Base-by-base conservation (phyloP, 1,140 invertebrate species). In the Drosophila parvula region DNA sequence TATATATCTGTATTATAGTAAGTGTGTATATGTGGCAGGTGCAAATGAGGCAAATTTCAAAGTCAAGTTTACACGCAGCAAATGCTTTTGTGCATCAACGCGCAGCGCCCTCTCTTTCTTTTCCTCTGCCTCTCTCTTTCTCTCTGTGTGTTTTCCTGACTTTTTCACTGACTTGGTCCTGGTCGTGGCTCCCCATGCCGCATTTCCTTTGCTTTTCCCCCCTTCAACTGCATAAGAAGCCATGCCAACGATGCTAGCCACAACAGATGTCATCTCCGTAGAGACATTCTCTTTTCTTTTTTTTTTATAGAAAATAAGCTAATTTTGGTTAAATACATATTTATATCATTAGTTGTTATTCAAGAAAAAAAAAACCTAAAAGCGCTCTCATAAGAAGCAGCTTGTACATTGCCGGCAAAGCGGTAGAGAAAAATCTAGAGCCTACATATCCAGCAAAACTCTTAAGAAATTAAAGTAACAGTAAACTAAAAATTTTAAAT, bases 31-130 rank as follows among this genome's bases (percentile, higher is more conserved):
- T 47, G 41, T 40, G 41, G 50, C 65, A 77, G 71, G 79, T 86
- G 83, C 84, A 86, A 86, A 86, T 86, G 83, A 86, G 83, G 83
- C 79, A 86, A 86, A 86, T 86, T 86, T 86, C 83, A 86, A 86
- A 86, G 83, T 86, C 83, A 86, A 86, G 83, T 86, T 86, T 86
- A 86, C 83, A 86, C 83, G 83, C 83, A 88, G 84, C 83, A 79
- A 86, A 83, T 83, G 79, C 73, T 83, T 88, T 71, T 82, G 79
- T 83, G 76, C 83, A 77, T 57, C 79, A 79, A 77, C 76, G 62
- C 79, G 50, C 60, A 48, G 18, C 57, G 9, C 18, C 44, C 22
- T 18, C 12, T 41, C 41, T 27, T 4, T 8, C 12, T 28, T 28
- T 47, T 47, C 9, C 10, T 48, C n/a, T 4, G 22, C 9, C n/a